phyloP scores from a whole-genome alignment of 1,140 invertebrate genomes.

The Microplitis demolitor region DNA sequence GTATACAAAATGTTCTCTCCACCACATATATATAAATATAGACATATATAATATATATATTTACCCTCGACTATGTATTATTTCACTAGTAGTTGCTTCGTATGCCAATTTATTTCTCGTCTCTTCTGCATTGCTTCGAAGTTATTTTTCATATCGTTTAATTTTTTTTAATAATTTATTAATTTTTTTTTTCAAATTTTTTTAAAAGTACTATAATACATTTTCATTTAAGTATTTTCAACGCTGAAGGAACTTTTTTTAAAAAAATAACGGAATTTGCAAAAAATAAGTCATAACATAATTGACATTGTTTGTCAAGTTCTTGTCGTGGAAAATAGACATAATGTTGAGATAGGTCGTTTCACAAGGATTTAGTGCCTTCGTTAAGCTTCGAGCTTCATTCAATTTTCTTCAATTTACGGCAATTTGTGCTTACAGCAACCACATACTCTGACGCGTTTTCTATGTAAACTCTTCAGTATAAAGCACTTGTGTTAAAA shows the following conservation, averaged over 20 bases:
- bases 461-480: slow-evolving; percentile 17
- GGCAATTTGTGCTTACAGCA: slow-evolving; percentile 59
- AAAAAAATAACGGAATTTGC: neutral
- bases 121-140: neutral
- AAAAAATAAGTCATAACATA: neutral
- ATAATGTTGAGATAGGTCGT: slow-evolving; percentile 57
- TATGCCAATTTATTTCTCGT: slow-evolving; percentile 7
- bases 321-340: slow-evolving; percentile 41
- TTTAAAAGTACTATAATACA: neutral
- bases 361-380: slow-evolving; percentile 57
- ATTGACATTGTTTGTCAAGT: neutral
- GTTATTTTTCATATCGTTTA: neutral
- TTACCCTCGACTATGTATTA: neutral
- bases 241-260: neutral
- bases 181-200: neutral
- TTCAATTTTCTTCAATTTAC: slow-evolving; percentile 62
- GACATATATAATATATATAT: neutral
- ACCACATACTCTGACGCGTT: slow-evolving; percentile 41
- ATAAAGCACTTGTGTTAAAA: neutral
- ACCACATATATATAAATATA: neutral
- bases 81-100: neutral
- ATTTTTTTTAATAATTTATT: neutral
- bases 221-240: neutral
- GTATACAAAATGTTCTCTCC: slow-evolving; percentile 39
- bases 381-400: slow-evolving; percentile 60